Evolutionary conservation across 2,113 vertebrate genomes (phyloP).

Genomic region (cattle (Bos taurus)): DNA sequence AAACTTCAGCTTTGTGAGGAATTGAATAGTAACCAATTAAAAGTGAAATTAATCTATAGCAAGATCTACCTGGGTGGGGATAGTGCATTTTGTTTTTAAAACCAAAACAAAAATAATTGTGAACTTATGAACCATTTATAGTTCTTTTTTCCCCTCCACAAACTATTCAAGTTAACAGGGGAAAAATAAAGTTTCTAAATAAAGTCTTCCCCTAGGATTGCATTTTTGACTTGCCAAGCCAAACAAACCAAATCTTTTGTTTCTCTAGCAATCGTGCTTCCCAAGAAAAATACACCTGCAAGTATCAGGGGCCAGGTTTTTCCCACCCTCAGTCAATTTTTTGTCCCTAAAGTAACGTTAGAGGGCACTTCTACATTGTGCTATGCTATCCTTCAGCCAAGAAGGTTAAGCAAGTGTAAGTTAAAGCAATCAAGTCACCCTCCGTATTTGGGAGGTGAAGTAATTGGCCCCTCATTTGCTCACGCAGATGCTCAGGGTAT

Average conservation of each 20-base stretch:
- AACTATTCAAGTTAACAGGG: constrained; percentile 76
- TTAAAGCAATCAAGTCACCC: not conserved
- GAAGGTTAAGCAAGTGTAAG: constrained; percentile 40
- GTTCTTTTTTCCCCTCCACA: constrained; percentile 51
- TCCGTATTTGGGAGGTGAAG: not conserved
- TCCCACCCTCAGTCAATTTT: constrained; percentile 19
- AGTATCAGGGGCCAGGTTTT: constrained; percentile 69
- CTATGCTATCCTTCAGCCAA: constrained; percentile 27
- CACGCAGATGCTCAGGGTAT: not conserved
- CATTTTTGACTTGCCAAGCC: constrained; percentile 81
- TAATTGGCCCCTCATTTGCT: not conserved
- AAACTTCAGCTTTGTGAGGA: not conserved
- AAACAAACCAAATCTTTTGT: constrained; percentile 84
- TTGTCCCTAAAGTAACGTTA: constrained; percentile 52
- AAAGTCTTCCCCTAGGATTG: constrained; percentile 80
- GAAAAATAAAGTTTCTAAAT: constrained; percentile 84
- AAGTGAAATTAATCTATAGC: constrained; percentile 45
- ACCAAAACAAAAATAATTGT: constrained; percentile 48
- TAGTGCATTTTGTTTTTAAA: constrained; percentile 49
- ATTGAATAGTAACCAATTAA: constrained; percentile 10
- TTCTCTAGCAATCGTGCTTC: constrained; percentile 80
- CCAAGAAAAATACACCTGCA: constrained; percentile 88
- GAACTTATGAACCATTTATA: constrained; percentile 78
- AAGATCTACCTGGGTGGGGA: constrained; percentile 15
- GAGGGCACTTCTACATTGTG: constrained; percentile 70